Conservation (phyloP, 1,140 invertebrate species). For the Achroia grisella region DNA sequence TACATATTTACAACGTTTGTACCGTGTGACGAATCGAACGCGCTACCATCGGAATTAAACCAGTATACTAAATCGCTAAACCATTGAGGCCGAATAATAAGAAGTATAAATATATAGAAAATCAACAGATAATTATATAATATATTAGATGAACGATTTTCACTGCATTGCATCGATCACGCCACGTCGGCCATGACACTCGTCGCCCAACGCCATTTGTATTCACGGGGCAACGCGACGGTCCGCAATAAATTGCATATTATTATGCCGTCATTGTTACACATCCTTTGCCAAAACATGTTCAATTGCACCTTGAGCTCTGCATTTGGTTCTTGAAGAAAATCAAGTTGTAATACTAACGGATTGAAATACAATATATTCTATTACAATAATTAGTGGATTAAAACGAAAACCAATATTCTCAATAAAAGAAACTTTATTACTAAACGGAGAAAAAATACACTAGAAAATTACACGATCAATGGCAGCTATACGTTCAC, state of each 20-base stretch:
- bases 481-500: conserved; percentile 48
- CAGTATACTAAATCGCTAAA: too few relatives aligned
- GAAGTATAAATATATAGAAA: too few relatives aligned
- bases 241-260: conserved; percentile 31
- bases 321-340: too few relatives aligned
- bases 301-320: too few relatives aligned
- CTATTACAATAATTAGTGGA: not conserved
- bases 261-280: conserved; percentile 24
- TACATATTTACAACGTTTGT: too few relatives aligned
- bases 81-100: not conserved
- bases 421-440: conserved; percentile 60
- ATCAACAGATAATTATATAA: too few relatives aligned
- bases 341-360: too few relatives aligned
- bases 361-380: too few relatives aligned
- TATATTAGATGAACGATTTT: conserved; percentile 17
- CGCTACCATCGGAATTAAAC: too few relatives aligned
- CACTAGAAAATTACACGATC: conserved; percentile 46
- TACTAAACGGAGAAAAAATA: conserved; percentile 54
- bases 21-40: too few relatives aligned
- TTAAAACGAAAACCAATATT: conserved; percentile 5
- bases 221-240: conserved; percentile 12
- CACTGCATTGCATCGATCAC: conserved; percentile 22
- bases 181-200: conserved; percentile 25
- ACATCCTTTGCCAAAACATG: conserved; percentile 1
- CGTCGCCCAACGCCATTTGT: conserved; percentile 13